Evolutionary conservation across 2,113 vertebrate species (phyloP), one percentile per base, ranked within the genome.

Genomic region (Tenebrosternarchus preto): DNA sequence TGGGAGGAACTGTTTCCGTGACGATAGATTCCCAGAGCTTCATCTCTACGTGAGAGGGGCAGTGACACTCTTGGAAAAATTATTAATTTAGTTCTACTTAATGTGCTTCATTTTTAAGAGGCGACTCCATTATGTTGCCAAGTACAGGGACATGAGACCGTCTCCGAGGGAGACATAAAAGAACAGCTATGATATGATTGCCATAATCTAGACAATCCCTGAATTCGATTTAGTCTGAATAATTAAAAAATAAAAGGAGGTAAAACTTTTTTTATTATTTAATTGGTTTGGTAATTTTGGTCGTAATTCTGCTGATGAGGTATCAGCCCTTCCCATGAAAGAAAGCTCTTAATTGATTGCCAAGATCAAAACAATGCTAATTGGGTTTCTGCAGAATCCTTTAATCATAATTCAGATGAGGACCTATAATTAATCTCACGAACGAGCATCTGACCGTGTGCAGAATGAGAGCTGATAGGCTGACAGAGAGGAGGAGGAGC

Each of bases 401-500:
- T 86, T 85, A 82, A 83, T 87, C 84, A 83, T 85, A 84, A 86
- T 85, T 83, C 84, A 82, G 77, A 82, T 80, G 80, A 88, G 84
- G 76, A 81, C 78, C 83, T 76, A 83, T 86, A 82, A 86, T 80
- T 85, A 69, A 84, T 83, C 77, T 86, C 81, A 85, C 82, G 78
- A 83, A 81, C 50, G 70, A 27, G 76, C 25, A 55, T 57, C 70
- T 74, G 60, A 78, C 73, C 60, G 74, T 79, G 77, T 78, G 67
- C 69, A 70, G 81, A 82, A 76, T 75, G 36, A 56, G 61, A 80
- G 76, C 79, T 77, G 83, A 83, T 68, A 84, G 80, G 70, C 27
- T 76, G 77, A 82, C 68, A 80, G 82, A 80, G 77, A 82, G 25
- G 56, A 16, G 20, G 50, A 50, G 50, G n/a, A 33, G 29, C 27